phyloP scores from a whole-genome alignment of 2,113 vertebrate genomes.

The Oncorhynchus masou region DNA sequence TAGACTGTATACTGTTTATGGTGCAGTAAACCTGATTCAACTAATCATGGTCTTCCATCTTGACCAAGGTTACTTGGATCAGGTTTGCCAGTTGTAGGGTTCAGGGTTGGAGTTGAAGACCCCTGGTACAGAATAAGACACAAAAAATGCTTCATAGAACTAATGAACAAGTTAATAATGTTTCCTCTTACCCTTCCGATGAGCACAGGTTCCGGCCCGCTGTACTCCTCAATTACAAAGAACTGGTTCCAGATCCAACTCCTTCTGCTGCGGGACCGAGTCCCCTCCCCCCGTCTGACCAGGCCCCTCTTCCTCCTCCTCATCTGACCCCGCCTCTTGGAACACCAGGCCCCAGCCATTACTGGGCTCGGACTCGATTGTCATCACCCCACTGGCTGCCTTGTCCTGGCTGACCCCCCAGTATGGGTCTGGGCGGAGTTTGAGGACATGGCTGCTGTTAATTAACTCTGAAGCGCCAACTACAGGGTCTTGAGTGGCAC shows the following conservation, averaged over 20 bases:
- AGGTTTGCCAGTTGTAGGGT: no score
- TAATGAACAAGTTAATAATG: constrained; percentile 42
- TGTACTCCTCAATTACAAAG: constrained; percentile 91
- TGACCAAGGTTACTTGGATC: no score
- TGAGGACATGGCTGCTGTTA: constrained; percentile 71
- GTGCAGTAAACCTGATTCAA: no score
- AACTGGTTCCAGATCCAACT: constrained; percentile 98
- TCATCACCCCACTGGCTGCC: constrained; percentile 27
- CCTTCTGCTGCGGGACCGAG: constrained; percentile 80
- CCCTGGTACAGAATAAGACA: constrained; percentile 21
- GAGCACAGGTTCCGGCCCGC: constrained; percentile 88
- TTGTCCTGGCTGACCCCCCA: constrained; percentile 31
- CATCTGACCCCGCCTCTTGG: constrained; percentile 64
- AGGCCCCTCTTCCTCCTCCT: constrained; percentile 31
- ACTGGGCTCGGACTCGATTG: constrained; percentile 33
- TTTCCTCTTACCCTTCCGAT: constrained; percentile 85
- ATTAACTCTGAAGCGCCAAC: constrained; percentile 57
- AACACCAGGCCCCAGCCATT: constrained; percentile 68
- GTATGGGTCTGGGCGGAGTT: constrained; percentile 69
- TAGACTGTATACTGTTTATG: no score
- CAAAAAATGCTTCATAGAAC: constrained; percentile 38
- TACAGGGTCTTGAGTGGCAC: constrained; percentile 56
- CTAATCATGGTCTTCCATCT: no score
- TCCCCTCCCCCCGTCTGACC: constrained; percentile 49
- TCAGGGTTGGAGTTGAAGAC: no score